Percentiles rank a stretch among this genome's conserved stretches.
These are phyloP conservation scores for Cancer borealis DNA, from an alignment of 2,888 invertebrate genomes.

Conservation along the genomic window DNA sequence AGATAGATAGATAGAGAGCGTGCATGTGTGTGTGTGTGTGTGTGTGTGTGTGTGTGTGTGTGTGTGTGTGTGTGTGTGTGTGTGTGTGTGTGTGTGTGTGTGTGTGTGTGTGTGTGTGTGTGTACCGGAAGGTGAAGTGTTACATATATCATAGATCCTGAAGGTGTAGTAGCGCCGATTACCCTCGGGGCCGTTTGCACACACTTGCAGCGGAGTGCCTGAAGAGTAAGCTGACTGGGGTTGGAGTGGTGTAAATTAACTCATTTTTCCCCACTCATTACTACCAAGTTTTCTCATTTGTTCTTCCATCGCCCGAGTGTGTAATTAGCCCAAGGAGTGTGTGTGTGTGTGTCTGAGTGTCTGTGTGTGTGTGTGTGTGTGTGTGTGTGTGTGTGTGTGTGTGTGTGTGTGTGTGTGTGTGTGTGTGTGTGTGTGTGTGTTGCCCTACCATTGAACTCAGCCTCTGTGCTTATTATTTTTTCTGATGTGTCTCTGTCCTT, in stretches of 20 bases:
- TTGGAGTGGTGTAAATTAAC: slow-evolving; percentile 16
- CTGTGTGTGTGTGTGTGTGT: slow-evolving; percentile 37
- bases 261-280: slow-evolving; percentile 29
- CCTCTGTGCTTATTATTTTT: neutral
- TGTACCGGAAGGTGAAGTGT: neutral
- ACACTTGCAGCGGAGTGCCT: neutral
- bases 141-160: neutral
- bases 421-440: neutral
- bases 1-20: too few relatives aligned
- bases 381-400: slow-evolving; percentile 40
- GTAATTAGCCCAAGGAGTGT: slow-evolving; percentile 29
- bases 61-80: too few relatives aligned
- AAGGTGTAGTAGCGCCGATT: neutral
- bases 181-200: neutral
- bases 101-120: too few relatives aligned
- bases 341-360: slow-evolving; percentile 10
- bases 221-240: neutral
- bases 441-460: neutral
- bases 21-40: too few relatives aligned
- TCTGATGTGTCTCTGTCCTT: slow-evolving; percentile 13
- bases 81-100: too few relatives aligned
- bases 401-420: neutral
- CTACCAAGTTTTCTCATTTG: slow-evolving; percentile 14
- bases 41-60: too few relatives aligned
- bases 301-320: slow-evolving; percentile 13